A percentile compares a stretch with the other conserved stretches of the same genome.
Evolutionary conservation across 1,140 invertebrate species (phyloP).

Genomic region (Procambarus virginalis): DNA sequence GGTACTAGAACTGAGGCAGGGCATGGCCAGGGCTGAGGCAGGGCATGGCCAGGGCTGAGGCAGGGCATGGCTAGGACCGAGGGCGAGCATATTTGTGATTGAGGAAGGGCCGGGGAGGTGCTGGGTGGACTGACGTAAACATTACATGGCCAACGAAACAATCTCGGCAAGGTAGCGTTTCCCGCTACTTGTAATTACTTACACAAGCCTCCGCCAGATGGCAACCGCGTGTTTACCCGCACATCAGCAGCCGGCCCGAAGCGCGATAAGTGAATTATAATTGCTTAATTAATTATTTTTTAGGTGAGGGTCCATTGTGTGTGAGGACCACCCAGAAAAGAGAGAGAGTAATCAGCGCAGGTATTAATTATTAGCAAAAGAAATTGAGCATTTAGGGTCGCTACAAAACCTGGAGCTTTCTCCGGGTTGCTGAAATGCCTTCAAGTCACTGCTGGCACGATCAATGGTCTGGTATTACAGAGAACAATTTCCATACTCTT

Average conservation of each 20-base stretch:
- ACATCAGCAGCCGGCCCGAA: background rate
- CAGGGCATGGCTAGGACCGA: background rate
- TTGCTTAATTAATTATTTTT: conserved; percentile 29
- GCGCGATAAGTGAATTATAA: conserved; percentile 34
- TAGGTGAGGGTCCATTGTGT: background rate
- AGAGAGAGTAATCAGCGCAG: background rate
- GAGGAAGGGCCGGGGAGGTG: background rate
- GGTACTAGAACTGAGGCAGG: background rate
- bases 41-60: background rate
- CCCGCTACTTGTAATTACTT: conserved; percentile 29
- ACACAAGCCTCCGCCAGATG: conserved; percentile 12
- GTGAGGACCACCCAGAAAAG: background rate
- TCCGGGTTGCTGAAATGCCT: no score
- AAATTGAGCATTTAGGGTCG: no score
- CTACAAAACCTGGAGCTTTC: no score
- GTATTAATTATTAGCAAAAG: background rate
- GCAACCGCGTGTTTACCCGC: conserved; percentile 11
- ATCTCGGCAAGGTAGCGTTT: conserved; percentile 22
- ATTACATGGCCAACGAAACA: background rate
- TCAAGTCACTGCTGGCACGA: no score
- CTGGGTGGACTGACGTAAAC: background rate
- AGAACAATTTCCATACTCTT: no score
- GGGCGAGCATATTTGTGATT: no score
- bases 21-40: background rate
- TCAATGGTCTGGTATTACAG: no score